These are phyloP conservation scores for Asteroscopus sphinx DNA, from an alignment of 2,888 invertebrate species.

Conservation along the genomic window DNA sequence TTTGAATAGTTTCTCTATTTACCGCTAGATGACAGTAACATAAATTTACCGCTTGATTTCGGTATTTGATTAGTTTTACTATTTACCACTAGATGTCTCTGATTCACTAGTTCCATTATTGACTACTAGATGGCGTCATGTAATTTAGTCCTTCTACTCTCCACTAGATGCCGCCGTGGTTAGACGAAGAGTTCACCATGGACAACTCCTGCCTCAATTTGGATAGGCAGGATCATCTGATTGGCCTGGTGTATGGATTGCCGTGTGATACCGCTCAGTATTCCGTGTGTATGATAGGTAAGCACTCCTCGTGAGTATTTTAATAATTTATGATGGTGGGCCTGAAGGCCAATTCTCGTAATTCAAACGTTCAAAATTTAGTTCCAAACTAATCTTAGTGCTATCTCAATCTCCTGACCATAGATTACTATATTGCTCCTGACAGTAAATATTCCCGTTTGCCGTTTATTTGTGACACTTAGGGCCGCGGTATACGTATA, in stretches of 20 bases:
- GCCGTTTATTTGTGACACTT: too few relatives aligned
- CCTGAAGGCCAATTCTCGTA: too few relatives aligned
- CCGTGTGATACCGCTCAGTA: conserved; percentile 87
- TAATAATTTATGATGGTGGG: too few relatives aligned
- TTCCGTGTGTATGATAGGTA: conserved; percentile 86
- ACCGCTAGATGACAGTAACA: conserved; percentile 4
- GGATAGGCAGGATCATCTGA: conserved; percentile 85
- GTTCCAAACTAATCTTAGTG: too few relatives aligned
- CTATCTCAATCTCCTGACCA: too few relatives aligned
- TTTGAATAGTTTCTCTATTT: not conserved
- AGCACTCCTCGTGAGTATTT: conserved; percentile 23
- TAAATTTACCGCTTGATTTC: conserved; percentile 1
- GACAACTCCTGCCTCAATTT: conserved; percentile 85
- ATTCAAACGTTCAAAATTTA: too few relatives aligned
- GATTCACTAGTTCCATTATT: not conserved
- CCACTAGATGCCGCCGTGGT: conserved; percentile 84
- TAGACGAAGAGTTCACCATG: conserved; percentile 80
- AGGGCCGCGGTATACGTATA: too few relatives aligned
- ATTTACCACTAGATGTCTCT: conserved; percentile 13
- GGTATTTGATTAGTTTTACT: not conserved
- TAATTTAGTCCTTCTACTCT: conserved; percentile 15
- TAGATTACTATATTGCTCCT: too few relatives aligned
- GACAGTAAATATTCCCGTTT: too few relatives aligned
- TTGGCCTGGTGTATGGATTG: conserved; percentile 84
- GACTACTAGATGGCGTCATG: not conserved